phyloP scores from a whole-genome alignment of 2,888 invertebrate genomes.

The Cheilosia vernalis region DNA sequence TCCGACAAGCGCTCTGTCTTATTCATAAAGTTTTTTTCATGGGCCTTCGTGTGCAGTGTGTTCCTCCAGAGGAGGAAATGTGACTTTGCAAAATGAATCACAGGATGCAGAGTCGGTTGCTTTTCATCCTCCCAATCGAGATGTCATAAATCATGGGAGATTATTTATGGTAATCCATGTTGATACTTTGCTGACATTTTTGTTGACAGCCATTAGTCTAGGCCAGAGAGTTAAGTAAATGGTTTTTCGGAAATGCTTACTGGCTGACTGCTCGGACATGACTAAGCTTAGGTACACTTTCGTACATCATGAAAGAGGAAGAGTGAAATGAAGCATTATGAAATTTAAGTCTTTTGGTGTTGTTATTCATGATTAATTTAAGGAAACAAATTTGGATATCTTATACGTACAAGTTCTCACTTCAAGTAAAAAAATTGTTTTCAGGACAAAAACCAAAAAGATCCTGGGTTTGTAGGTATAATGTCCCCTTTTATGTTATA shows the following conservation, averaged over 20 bases:
- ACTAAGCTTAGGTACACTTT: too few relatives aligned
- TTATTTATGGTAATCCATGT: conserved; percentile 61
- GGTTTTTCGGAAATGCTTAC: conserved; percentile 30
- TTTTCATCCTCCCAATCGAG: conserved; percentile 13
- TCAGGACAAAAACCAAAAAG: too few relatives aligned
- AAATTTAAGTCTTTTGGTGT: too few relatives aligned
- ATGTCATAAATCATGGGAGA: conserved; percentile 47
- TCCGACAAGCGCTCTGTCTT: conserved; percentile 30
- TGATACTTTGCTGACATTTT: conserved; percentile 59
- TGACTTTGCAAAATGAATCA: conserved; percentile 26
- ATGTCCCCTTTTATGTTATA: too few relatives aligned
- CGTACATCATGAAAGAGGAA: too few relatives aligned
- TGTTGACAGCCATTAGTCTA: conserved; percentile 59
- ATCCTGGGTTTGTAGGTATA: too few relatives aligned
- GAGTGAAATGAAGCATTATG: too few relatives aligned
- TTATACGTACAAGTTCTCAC: too few relatives aligned
- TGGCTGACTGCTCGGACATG: neutral
- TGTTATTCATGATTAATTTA: too few relatives aligned
- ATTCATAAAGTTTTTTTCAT: conserved; percentile 19
- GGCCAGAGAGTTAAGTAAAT: conserved; percentile 43
- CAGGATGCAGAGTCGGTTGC: conserved; percentile 11
- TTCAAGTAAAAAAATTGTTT: too few relatives aligned
- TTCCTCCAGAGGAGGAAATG: conserved; percentile 11
- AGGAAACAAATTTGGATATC: too few relatives aligned
- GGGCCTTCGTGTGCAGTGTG: neutral